These are phyloP conservation scores for Lasioglossum calceatum DNA, from an alignment of 2,888 invertebrate genomes.

Conservation along the genomic window DNA sequence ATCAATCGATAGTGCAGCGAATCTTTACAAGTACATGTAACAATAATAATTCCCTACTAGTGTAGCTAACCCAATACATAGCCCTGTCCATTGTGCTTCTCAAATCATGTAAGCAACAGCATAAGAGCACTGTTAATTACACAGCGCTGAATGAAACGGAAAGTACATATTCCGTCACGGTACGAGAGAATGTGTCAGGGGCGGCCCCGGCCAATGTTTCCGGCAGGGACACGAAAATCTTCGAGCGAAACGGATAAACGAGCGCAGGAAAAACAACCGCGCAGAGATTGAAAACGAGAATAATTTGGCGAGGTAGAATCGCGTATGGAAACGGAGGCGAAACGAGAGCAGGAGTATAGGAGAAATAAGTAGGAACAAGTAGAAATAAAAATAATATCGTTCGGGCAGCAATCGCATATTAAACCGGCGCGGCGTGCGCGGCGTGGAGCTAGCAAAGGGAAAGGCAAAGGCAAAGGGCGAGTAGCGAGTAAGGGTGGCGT, in stretches of 20 bases:
- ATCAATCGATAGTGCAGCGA: not conserved
- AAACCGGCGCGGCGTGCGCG: not conserved
- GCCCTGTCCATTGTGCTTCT: not conserved
- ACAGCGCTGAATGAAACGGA: not conserved
- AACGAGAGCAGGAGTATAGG: not conserved
- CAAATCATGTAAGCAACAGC: not conserved
- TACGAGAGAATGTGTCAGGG: not conserved
- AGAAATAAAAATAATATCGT: not conserved
- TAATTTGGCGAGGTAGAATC: not conserved
- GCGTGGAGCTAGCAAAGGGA: not conserved
- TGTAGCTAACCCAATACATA: no score
- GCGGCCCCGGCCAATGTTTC: not conserved
- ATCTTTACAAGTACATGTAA: not conserved
- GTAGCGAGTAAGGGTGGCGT: conserved; percentile 27
- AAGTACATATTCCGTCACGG: not conserved
- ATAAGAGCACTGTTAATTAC: not conserved
- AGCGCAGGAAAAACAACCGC: not conserved
- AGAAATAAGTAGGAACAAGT: not conserved
- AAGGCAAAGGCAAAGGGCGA: not conserved
- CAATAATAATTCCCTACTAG: not conserved
- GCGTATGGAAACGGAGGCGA: not conserved
- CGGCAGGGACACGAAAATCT: not conserved
- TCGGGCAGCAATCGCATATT: conserved; percentile 6
- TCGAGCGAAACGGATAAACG: not conserved
- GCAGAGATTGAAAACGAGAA: fast-evolving